phyloP scores from a whole-genome alignment of 2,888 invertebrate species.

The Lepeophtheirus nordmannii region DNA sequence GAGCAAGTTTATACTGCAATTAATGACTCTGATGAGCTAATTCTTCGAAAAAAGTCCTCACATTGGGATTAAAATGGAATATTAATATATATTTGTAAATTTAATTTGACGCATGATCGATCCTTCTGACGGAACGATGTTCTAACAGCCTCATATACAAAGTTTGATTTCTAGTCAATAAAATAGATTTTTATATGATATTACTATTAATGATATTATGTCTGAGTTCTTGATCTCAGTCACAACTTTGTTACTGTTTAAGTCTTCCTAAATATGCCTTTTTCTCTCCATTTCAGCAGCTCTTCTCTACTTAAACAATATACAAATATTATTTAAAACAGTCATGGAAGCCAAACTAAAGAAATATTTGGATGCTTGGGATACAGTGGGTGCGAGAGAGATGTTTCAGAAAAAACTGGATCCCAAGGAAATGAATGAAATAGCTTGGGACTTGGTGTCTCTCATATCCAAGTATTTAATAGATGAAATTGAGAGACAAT shows the following conservation, averaged over 20 bases:
- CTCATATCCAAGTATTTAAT: background rate
- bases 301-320: too few relatives aligned
- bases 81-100: background rate
- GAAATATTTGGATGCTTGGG: constrained; percentile 2
- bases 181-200: too few relatives aligned
- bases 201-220: too few relatives aligned
- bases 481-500: background rate
- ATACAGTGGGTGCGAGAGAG: background rate
- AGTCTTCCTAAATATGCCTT: too few relatives aligned
- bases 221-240: too few relatives aligned
- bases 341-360: background rate
- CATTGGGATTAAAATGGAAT: constrained; percentile 2
- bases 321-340: background rate
- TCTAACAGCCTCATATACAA: too few relatives aligned
- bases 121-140: too few relatives aligned
- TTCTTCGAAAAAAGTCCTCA: background rate
- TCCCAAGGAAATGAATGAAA: background rate
- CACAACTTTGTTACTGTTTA: too few relatives aligned
- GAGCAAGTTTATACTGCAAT: background rate
- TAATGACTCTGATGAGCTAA: background rate
- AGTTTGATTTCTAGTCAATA: too few relatives aligned
- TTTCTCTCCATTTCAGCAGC: too few relatives aligned
- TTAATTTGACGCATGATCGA: background rate
- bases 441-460: background rate
- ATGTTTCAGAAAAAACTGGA: background rate